A percentile compares a stretch with the other conserved stretches of the same genome.
Evolutionary conservation across 2,888 invertebrate genomes (phyloP).

Genomic region (Coenonympha arcania): DNA sequence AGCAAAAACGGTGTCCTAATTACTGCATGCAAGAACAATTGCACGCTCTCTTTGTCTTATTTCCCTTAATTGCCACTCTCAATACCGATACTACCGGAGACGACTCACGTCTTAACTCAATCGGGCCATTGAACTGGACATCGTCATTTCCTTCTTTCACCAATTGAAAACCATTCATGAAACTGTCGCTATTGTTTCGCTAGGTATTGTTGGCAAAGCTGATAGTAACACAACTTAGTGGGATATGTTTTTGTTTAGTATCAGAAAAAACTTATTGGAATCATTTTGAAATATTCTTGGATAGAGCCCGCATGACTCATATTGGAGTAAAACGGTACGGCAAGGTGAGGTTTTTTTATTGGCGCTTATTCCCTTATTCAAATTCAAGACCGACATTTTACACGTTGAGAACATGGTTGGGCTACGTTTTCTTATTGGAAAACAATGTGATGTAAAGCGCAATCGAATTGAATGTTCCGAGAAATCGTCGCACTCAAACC

Average conservation of each 20-base stretch:
- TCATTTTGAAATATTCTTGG: neutral
- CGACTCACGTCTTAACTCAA: conserved; percentile 40
- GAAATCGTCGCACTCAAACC: conserved; percentile 16
- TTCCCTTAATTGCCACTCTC: conserved; percentile 17
- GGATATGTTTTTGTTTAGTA: neutral
- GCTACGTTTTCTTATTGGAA: neutral
- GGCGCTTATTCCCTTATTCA: too few species aligned
- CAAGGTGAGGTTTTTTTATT: too few species aligned
- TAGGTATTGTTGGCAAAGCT: conserved; percentile 1
- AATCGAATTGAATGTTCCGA: conserved; percentile 10
- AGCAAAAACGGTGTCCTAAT: conserved; percentile 1
- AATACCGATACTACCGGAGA: conserved; percentile 15
- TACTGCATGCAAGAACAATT: neutral
- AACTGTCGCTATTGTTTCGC: conserved; percentile 2
- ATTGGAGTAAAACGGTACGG: too few species aligned
- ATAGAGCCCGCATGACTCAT: too few species aligned
- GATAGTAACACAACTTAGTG: neutral
- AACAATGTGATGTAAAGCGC: neutral
- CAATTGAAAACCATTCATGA: conserved; percentile 35
- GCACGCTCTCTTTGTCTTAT: conserved; percentile 1
- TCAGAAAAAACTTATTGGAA: neutral
- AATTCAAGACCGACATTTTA: neutral
- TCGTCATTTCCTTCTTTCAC: conserved; percentile 55
- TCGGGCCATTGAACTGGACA: conserved; percentile 60
- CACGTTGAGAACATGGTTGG: neutral